Evolutionary conservation across 2,113 vertebrate species (phyloP).

Genomic region (Artemisiospiza belli): DNA sequence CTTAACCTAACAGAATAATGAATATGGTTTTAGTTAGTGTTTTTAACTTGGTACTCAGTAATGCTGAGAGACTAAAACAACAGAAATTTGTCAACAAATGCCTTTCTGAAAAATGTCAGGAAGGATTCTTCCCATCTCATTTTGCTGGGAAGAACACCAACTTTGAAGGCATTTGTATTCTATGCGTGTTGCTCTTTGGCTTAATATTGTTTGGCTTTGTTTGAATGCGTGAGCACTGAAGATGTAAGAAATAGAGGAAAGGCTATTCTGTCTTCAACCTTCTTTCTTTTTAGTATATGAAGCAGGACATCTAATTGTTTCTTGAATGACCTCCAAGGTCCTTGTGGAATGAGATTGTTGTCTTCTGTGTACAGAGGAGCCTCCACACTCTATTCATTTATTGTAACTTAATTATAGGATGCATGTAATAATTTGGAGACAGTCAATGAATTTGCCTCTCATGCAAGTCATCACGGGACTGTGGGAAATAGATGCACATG

Average conservation of each 20-base stretch:
- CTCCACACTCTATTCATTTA: slow-evolving; percentile 76
- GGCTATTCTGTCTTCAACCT: slow-evolving; percentile 23
- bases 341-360: slow-evolving; percentile 80
- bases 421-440: slow-evolving; percentile 81
- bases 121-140: neutral
- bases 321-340: slow-evolving; percentile 78
- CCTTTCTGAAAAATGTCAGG: neutral
- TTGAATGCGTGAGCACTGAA: slow-evolving; percentile 47
- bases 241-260: slow-evolving; percentile 49
- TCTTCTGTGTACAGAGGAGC: slow-evolving; percentile 73
- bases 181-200: slow-evolving; percentile 8
- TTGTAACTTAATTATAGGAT: slow-evolving; percentile 82
- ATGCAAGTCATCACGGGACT: slow-evolving; percentile 71
- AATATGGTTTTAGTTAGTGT: neutral
- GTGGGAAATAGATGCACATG: slow-evolving; percentile 77
- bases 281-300: slow-evolving; percentile 65
- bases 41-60: neutral
- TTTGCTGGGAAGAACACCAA: slow-evolving; percentile 8
- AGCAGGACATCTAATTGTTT: slow-evolving; percentile 79
- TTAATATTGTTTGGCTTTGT: slow-evolving; percentile 52
- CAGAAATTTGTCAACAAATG: neutral
- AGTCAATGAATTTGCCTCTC: slow-evolving; percentile 77
- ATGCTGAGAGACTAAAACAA: neutral
- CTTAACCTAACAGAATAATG: neutral
- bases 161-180: slow-evolving; percentile 8